Evolutionary conservation across 92 coral and sea anemone genomes (phyloP).

Genomic region (Pocillopora meandrina): DNA sequence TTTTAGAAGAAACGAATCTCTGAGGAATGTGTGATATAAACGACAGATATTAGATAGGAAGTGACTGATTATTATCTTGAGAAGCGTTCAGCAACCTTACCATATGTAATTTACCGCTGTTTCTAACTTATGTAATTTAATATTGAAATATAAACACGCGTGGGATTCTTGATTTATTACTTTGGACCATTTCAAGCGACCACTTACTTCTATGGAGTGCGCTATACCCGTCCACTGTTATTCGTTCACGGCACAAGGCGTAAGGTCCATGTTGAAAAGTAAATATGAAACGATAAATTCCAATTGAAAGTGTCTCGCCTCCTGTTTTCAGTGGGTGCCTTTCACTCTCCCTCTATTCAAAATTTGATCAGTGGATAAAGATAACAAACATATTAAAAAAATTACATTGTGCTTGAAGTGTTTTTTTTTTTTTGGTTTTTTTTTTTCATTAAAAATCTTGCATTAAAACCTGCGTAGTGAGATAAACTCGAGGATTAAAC

Average conservation of each 20-base stretch:
- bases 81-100: constrained; percentile 1
- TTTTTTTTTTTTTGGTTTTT: not conserved
- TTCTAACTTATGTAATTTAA: not conserved
- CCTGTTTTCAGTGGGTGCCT: not conserved
- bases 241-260: constrained; percentile 1
- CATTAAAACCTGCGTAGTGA: not conserved
- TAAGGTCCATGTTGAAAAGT: not conserved
- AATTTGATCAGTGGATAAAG: not conserved
- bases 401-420: not conserved
- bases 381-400: not conserved
- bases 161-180: not conserved
- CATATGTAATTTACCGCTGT: not conserved
- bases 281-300: not conserved
- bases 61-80: not conserved
- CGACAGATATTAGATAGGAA: not conserved
- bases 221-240: constrained; percentile 1
- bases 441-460: not conserved
- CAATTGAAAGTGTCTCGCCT: not conserved
- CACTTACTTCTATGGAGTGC: not conserved
- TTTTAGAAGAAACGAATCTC: not conserved
- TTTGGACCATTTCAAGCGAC: not conserved
- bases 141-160: constrained; percentile 3
- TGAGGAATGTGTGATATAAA: not conserved
- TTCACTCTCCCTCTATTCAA: not conserved
- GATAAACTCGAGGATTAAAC: no score